Percentiles rank a stretch among this genome's conserved stretches.
Conservation (phyloP, 1,140 invertebrate species). For the Dolichoris vasculosae region DNA sequence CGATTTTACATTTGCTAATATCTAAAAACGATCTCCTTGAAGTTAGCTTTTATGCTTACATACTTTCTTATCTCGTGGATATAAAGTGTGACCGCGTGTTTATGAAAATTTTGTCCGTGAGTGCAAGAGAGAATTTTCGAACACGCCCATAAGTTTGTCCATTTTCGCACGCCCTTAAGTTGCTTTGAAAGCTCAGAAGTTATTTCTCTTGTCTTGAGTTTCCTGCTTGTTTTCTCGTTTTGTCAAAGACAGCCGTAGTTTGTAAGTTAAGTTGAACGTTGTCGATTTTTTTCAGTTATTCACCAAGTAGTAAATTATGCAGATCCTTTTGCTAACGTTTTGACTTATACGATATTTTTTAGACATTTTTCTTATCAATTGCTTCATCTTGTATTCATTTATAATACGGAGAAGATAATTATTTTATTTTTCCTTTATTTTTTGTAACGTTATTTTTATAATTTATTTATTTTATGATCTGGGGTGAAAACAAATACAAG, state of each 20-base stretch:
- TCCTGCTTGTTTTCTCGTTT: slow-evolving; percentile 26
- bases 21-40: neutral
- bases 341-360: neutral
- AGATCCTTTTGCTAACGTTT: neutral
- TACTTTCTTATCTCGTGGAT: neutral
- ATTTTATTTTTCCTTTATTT: neutral
- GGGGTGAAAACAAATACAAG: no score
- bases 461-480: neutral
- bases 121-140: neutral
- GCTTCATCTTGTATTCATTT: neutral
- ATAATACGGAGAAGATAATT: neutral
- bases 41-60: neutral
- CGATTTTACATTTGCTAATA: neutral
- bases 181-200: neutral
- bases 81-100: neutral
- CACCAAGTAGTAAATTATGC: neutral
- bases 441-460: neutral
- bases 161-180: neutral
- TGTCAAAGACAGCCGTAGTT: slow-evolving; percentile 9
- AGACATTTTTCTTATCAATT: neutral
- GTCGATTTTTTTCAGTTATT: neutral
- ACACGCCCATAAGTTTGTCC: neutral
- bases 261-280: neutral
- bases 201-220: slow-evolving; percentile 15
- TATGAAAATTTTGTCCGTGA: neutral